phyloP scores from a whole-genome alignment of 2,797 vertebrate species.

The Sandelia bainsii region DNA sequence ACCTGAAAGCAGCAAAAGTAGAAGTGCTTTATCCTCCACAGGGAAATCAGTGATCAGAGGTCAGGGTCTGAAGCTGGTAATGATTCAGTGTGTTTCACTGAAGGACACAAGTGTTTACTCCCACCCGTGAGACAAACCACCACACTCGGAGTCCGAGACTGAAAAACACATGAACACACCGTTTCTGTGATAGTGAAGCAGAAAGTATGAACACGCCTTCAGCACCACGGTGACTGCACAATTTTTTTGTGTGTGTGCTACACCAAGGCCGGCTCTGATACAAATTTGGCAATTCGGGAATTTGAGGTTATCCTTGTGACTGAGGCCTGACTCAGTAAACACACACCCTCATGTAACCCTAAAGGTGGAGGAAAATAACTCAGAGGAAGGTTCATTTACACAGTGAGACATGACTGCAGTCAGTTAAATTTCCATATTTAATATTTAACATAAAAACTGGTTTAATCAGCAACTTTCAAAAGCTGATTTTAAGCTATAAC shows the following conservation, averaged over 20 bases:
- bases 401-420: background rate
- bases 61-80: constrained; percentile 2
- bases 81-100: background rate
- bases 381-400: background rate
- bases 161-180: background rate
- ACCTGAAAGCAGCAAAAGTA: too few species aligned
- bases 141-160: background rate
- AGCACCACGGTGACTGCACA: background rate
- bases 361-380: constrained; percentile 5
- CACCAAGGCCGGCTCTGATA: background rate
- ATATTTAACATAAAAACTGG: background rate
- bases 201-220: constrained; percentile 9
- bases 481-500: background rate
- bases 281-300: background rate
- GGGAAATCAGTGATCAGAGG: background rate
- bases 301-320: constrained; percentile 56
- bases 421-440: background rate
- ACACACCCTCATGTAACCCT: constrained; percentile 4
- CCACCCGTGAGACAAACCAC: background rate
- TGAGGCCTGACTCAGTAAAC: constrained; percentile 37
- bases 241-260: background rate
- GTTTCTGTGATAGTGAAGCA: background rate
- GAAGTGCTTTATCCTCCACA: background rate
- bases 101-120: background rate
- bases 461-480: background rate